phyloP scores from a whole-genome alignment of 2,888 invertebrate genomes.

The Subacronicta megacephala region DNA sequence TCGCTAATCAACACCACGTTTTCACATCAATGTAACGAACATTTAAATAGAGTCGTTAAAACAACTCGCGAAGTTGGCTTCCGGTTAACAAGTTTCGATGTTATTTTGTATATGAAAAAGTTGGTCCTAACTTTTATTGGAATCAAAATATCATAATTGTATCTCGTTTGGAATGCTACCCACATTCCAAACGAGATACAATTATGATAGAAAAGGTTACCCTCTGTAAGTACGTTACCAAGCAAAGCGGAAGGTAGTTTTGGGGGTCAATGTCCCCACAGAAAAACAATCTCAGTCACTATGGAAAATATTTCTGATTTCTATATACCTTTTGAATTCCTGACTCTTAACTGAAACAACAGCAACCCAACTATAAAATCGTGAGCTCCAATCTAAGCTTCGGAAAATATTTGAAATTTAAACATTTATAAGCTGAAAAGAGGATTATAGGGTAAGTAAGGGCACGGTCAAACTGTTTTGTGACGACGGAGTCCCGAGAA shows the following conservation, averaged over 20 bases:
- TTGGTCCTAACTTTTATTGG: conserved; percentile 13
- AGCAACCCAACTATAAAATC: conserved; percentile 25
- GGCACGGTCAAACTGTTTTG: conserved; percentile 62
- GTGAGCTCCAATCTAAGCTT: conserved; percentile 34
- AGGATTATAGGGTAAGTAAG: conserved; percentile 64
- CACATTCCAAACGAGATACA: conserved; percentile 11
- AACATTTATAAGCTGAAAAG: conserved; percentile 64
- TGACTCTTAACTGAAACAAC: conserved; percentile 25
- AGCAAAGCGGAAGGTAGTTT: conserved; percentile 15
- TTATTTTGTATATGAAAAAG: conserved; percentile 36
- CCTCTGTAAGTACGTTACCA: conserved; percentile 12
- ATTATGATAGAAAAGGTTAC: conserved; percentile 10
- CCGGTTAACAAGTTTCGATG: conserved; percentile 33
- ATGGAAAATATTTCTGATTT: conserved; percentile 6
- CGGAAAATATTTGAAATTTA: conserved; percentile 59
- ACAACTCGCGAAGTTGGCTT: conserved; percentile 46
- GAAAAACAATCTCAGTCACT: conserved; percentile 14
- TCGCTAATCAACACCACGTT: conserved; percentile 78
- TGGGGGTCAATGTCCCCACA: conserved; percentile 11
- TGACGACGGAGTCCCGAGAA: conserved; percentile 63
- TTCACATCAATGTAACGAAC: conserved; percentile 62
- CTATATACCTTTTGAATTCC: too few species aligned
- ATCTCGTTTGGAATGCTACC: too few species aligned
- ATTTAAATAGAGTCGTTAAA: conserved; percentile 62
- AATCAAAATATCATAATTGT: conserved; percentile 21